These are phyloP conservation scores for Megaceryle maxima DNA, from an alignment of 2,113 vertebrate species.

Conservation along the genomic window DNA sequence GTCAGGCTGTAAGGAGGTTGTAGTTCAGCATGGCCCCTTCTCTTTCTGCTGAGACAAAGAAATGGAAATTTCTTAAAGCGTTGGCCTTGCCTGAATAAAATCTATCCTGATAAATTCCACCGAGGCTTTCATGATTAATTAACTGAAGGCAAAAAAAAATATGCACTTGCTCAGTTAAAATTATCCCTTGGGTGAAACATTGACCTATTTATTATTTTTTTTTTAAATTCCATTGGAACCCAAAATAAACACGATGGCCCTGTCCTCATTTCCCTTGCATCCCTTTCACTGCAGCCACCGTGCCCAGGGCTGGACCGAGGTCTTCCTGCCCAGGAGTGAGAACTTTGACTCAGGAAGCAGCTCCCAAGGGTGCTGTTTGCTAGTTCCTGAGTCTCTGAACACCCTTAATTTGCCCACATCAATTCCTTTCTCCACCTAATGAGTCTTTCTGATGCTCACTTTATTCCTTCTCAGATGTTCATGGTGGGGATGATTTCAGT, in stretches of 20 bases:
- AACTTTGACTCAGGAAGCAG: neutral
- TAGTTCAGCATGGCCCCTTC: neutral
- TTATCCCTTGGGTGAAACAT: neutral
- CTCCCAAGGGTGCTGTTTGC: neutral
- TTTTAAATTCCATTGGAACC: neutral
- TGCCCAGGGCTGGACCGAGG: neutral
- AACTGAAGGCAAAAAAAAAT: constrained; percentile 33
- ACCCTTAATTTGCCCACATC: neutral
- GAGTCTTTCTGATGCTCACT: neutral
- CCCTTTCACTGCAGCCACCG: neutral
- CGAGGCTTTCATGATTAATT: constrained; percentile 41
- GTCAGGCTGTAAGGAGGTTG: too few species aligned
- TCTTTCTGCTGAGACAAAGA: neutral
- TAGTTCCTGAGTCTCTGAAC: neutral
- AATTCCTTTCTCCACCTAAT: neutral
- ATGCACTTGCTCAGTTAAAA: constrained; percentile 18
- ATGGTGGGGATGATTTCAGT: neutral
- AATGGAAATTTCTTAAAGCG: neutral
- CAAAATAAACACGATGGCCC: neutral
- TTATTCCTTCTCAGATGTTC: neutral
- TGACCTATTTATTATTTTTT: neutral
- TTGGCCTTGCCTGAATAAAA: constrained; percentile 10
- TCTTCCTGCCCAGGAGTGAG: neutral
- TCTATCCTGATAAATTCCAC: neutral
- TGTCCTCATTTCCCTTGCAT: neutral